A percentile compares a stretch with the other conserved stretches of the same genome.
phyloP scores from a whole-genome alignment of 2,797 vertebrate species.

The Nasua narica region DNA sequence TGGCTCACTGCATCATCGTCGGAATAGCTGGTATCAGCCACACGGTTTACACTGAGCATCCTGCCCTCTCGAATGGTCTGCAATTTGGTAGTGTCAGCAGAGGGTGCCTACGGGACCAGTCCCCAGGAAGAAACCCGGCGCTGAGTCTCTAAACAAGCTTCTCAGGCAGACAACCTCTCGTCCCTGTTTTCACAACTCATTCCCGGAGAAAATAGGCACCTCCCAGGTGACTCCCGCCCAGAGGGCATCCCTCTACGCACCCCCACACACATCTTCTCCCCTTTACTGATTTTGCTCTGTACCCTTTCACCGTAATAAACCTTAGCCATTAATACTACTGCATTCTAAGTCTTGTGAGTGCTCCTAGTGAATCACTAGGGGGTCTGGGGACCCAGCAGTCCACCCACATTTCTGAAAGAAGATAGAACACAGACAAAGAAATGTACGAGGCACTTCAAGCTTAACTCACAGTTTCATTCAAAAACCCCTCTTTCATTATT shows the following conservation, averaged over 20 bases:
- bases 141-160: background rate
- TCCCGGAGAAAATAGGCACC: background rate
- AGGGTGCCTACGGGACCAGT: background rate
- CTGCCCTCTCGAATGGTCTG: background rate
- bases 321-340: background rate
- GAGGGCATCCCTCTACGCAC: background rate
- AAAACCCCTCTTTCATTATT: background rate
- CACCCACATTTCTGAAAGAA: background rate
- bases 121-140: background rate
- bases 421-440: background rate
- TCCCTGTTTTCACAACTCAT: background rate
- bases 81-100: background rate
- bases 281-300: background rate
- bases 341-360: background rate
- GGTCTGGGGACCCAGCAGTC: background rate
- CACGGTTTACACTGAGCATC: too few relatives aligned
- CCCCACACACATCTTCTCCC: background rate
- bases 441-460: background rate
- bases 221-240: too few relatives aligned
- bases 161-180: background rate
- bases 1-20: background rate
- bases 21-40: rapidly evolving
- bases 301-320: background rate
- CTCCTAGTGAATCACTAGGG: background rate
- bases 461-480: background rate